Conservation (phyloP, 2,888 invertebrate genomes). For the Synanthedon formicaeformis region DNA sequence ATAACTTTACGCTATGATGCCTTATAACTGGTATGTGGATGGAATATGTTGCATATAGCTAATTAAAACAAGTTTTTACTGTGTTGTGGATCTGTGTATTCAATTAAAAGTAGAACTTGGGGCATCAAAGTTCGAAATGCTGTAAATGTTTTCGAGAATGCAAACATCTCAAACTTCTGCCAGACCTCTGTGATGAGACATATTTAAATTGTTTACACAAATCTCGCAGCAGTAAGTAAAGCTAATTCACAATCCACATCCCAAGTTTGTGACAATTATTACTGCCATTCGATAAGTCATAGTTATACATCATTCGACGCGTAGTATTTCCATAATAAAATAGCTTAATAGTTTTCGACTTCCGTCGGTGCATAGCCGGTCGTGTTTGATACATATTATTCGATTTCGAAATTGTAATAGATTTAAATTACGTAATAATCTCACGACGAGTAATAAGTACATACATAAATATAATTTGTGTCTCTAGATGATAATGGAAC, state of each 20-base stretch:
- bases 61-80: neutral
- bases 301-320: constrained; percentile 52
- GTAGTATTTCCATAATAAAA: constrained; percentile 33
- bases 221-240: too few species aligned
- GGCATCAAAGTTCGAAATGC: too few species aligned
- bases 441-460: constrained; percentile 60
- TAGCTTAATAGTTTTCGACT: constrained; percentile 57
- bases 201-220: too few species aligned
- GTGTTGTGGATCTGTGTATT: too few species aligned
- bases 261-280: constrained; percentile 50
- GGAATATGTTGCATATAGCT: constrained; percentile 12
- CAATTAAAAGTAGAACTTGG: too few species aligned
- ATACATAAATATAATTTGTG: constrained; percentile 68
- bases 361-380: constrained; percentile 63
- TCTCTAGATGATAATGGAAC: constrained; percentile 64
- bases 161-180: too few species aligned
- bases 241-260: constrained; percentile 19
- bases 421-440: constrained; percentile 64
- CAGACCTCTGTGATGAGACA: too few species aligned
- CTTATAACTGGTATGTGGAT: constrained; percentile 41
- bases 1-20: constrained; percentile 42
- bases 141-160: too few species aligned
- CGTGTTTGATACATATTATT: constrained; percentile 67
- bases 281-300: constrained; percentile 69
- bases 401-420: constrained; percentile 67